Conservation (phyloP, 2,113 vertebrate genomes). For the Anguilla rostrata region DNA sequence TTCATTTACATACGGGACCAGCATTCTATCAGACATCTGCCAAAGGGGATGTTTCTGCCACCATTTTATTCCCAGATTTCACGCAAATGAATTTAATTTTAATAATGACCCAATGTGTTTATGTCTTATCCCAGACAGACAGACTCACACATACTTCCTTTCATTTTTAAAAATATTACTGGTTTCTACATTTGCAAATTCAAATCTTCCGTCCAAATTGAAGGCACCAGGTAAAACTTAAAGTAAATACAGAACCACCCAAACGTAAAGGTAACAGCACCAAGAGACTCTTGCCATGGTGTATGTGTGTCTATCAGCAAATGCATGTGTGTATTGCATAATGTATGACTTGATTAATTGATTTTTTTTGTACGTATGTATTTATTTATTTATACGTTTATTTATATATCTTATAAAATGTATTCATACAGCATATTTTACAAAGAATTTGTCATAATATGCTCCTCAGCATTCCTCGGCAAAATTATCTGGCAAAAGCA, state of each 20-base stretch:
- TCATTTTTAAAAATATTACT: background rate
- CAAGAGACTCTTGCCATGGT: conserved; percentile 63
- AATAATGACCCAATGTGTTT: conserved; percentile 19
- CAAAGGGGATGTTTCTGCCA: conserved; percentile 24
- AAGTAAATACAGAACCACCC: background rate
- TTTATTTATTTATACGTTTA: too few species aligned
- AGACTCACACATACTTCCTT: background rate
- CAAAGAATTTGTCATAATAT: too few species aligned
- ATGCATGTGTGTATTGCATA: too few species aligned
- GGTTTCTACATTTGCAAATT: background rate
- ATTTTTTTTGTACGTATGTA: too few species aligned
- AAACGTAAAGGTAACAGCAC: conserved; percentile 46
- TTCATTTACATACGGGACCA: conserved; percentile 43
- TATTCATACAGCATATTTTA: too few species aligned
- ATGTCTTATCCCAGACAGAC: background rate
- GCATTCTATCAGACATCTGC: conserved; percentile 32
- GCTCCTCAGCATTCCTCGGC: too few species aligned
- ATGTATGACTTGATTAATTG: too few species aligned
- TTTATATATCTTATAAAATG: too few species aligned
- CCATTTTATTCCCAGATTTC: conserved; percentile 14
- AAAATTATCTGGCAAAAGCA: too few species aligned
- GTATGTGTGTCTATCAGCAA: conserved; percentile 26
- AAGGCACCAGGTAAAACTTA: conserved; percentile 32
- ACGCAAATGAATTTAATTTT: conserved; percentile 9
- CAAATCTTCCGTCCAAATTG: conserved; percentile 37